Evolutionary conservation across 2,113 vertebrate species (phyloP).

Genomic region (Gasterosteus aculeatus): DNA sequence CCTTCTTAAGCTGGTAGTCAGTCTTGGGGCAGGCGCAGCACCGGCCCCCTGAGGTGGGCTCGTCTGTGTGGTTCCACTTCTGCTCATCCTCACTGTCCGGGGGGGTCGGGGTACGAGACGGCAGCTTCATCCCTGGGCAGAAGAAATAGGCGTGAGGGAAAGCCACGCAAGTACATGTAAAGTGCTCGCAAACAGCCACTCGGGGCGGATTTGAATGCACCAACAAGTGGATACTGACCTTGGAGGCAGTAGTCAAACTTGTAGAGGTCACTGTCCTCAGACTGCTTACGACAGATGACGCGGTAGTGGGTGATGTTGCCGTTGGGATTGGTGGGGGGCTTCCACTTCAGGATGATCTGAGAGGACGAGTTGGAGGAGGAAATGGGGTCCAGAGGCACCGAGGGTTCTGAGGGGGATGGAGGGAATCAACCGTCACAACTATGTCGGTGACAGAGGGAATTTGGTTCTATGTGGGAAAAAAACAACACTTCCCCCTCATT

Average conservation of each 20-base stretch:
- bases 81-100: conserved; percentile 85
- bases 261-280: conserved; percentile 90
- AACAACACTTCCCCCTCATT: background rate
- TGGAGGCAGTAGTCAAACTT: conserved; percentile 95
- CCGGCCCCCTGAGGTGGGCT: conserved; percentile 74
- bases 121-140: conserved; percentile 90
- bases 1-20: conserved; percentile 91
- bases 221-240: conserved; percentile 75
- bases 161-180: background rate
- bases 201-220: background rate
- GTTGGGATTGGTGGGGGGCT: conserved; percentile 91
- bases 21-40: conserved; percentile 96
- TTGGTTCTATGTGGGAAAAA: background rate
- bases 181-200: background rate
- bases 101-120: conserved; percentile 89
- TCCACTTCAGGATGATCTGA: conserved; percentile 97
- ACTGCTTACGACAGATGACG: conserved; percentile 90
- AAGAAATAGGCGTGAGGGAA: background rate
- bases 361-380: conserved; percentile 95
- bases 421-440: background rate
- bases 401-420: conserved; percentile 83
- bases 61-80: conserved; percentile 89
- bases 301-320: conserved; percentile 97
- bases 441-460: background rate
- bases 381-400: conserved; percentile 91